These are phyloP conservation scores for Cheilosia grossa DNA, from an alignment of 2,888 invertebrate species.

Conservation along the genomic window DNA sequence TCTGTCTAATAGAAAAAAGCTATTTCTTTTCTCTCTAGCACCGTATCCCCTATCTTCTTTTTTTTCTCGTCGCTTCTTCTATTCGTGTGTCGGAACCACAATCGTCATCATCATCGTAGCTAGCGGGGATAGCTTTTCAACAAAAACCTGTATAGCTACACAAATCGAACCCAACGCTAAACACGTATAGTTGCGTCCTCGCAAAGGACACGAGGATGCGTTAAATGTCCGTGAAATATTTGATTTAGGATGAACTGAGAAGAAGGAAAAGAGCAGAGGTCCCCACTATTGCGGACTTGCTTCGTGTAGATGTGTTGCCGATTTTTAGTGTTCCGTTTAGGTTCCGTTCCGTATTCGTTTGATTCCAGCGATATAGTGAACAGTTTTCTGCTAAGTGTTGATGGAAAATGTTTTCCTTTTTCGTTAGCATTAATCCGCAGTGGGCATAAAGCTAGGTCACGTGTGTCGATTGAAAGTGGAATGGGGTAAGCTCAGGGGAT, in stretches of 20 bases:
- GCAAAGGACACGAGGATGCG: slow-evolving; percentile 52
- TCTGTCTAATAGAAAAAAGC: slow-evolving; percentile 68
- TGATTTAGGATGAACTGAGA: slow-evolving; percentile 46
- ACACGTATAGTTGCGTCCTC: slow-evolving; percentile 40
- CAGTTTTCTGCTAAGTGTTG: slow-evolving; percentile 44
- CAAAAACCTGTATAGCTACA: background rate
- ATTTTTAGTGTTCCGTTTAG: slow-evolving; percentile 5
- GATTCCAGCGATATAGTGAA: slow-evolving; percentile 8
- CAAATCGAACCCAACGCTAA: background rate
- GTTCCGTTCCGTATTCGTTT: background rate
- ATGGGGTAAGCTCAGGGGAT: slow-evolving; percentile 25
- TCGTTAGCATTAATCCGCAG: slow-evolving; percentile 33
- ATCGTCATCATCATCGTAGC: slow-evolving; percentile 49
- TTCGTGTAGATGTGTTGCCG: background rate
- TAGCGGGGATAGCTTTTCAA: slow-evolving; percentile 13
- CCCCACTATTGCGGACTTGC: background rate
- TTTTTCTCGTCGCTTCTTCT: background rate
- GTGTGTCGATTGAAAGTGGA: slow-evolving; percentile 12
- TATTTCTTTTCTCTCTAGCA: slow-evolving; percentile 57
- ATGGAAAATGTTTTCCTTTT: slow-evolving; percentile 49
- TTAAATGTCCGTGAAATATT: slow-evolving; percentile 67
- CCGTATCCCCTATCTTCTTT: background rate
- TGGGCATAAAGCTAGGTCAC: slow-evolving; percentile 41
- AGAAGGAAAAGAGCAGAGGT: slow-evolving; percentile 1
- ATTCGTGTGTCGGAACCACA: slow-evolving; percentile 30